Conservation (phyloP, 92 coral and sea anemone species). For the Epizoanthus fatuus region DNA sequence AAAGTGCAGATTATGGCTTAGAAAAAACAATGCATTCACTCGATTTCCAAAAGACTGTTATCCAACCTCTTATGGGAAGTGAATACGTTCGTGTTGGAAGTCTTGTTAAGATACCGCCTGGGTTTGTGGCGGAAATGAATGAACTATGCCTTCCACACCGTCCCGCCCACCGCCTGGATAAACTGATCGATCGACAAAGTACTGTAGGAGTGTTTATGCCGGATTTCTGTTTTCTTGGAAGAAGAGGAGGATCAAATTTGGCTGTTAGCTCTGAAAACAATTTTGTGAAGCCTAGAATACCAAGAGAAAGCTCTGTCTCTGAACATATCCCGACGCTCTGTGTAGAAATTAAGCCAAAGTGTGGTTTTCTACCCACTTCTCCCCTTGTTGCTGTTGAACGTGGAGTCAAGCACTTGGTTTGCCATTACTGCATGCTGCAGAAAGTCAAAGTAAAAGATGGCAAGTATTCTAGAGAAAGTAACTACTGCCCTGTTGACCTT, state of each 20-base stretch:
- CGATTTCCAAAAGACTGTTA: conserved; percentile 71
- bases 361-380: conserved; percentile 87
- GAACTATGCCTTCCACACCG: conserved; percentile 67
- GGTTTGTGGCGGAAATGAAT: conserved; percentile 71
- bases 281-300: background rate
- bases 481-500: conserved; percentile 93
- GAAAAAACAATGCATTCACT: conserved; percentile 30
- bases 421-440: conserved; percentile 94
- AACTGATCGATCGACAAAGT: conserved; percentile 73
- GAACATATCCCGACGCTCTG: conserved; percentile 70
- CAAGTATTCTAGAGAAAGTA: conserved; percentile 77
- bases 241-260: background rate
- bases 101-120: conserved; percentile 72
- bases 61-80: conserved; percentile 78
- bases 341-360: conserved; percentile 96
- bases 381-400: conserved; percentile 60
- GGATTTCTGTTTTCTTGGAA: conserved; percentile 84
- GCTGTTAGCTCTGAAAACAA: background rate
- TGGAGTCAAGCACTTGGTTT: conserved; percentile 63
- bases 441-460: conserved; percentile 88
- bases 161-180: conserved; percentile 81
- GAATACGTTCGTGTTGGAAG: conserved; percentile 79
- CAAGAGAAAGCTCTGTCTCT: background rate
- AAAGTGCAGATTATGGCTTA: background rate
- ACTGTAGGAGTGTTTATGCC: conserved; percentile 84